Conservation (phyloP, 2,113 vertebrate genomes). For the Hepsetus odoe region DNA sequence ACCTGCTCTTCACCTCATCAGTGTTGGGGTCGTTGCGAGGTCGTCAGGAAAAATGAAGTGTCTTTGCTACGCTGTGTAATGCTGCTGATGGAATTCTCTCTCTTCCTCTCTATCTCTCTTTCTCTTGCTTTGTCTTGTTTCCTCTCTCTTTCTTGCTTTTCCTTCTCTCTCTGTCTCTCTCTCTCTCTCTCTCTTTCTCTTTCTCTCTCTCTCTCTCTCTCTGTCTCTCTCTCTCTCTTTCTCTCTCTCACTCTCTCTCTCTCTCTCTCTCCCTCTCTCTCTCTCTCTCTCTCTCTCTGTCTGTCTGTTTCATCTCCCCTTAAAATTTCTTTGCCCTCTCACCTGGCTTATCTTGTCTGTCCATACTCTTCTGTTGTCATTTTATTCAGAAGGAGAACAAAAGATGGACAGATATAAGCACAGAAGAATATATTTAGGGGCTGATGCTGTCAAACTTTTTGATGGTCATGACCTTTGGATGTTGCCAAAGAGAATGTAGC, state of each 20-base stretch:
- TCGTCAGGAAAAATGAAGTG: conserved; percentile 59
- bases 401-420: conserved; percentile 45
- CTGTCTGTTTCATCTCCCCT: no score
- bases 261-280: not conserved
- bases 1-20: conserved; percentile 62
- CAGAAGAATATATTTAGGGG: conserved; percentile 3
- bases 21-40: conserved; percentile 50
- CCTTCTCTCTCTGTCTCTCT: conserved; percentile 24
- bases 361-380: conserved; percentile 31
- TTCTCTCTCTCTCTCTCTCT: conserved; percentile 18
- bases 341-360: conserved; percentile 34
- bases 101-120: conserved; percentile 24
- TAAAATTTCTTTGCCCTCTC: conserved; percentile 40
- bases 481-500: not conserved
- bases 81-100: conserved; percentile 53
- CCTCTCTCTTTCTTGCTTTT: conserved; percentile 13
- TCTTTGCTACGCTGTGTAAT: conserved; percentile 44
- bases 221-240: conserved; percentile 29
- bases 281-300: conserved; percentile 7
- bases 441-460: conserved; percentile 30
- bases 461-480: conserved; percentile 33
- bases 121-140: conserved; percentile 22
- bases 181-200: not conserved
- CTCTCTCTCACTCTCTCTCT: conserved; percentile 25
- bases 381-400: conserved; percentile 39